Evolutionary conservation across 2,113 vertebrate genomes (phyloP).

Genomic region (Eulemur rufifrons): DNA sequence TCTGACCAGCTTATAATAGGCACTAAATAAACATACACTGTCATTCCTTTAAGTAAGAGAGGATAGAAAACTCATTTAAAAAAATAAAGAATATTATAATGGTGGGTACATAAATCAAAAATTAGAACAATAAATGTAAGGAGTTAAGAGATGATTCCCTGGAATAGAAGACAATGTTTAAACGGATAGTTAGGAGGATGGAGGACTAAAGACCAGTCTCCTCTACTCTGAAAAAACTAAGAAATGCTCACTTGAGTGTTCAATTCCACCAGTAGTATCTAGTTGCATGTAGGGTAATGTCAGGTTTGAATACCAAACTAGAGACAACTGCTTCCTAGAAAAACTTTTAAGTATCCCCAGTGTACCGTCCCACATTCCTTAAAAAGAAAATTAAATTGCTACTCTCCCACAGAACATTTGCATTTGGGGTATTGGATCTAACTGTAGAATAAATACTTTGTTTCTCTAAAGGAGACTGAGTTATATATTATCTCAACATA

Average conservation of each 20-base stretch:
- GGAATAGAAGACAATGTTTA: background rate
- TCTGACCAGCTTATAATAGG: background rate
- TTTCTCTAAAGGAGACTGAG: background rate
- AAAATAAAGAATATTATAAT: background rate
- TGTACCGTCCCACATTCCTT: background rate
- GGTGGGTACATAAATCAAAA: background rate
- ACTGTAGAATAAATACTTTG: background rate
- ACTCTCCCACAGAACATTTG: background rate
- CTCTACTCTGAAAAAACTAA: background rate
- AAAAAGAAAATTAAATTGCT: background rate
- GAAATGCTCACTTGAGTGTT: background rate
- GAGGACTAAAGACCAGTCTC: background rate
- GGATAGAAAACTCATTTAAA: background rate
- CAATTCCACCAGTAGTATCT: background rate
- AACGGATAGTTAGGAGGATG: background rate
- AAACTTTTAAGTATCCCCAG: background rate
- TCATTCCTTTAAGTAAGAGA: background rate
- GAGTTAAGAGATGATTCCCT: background rate
- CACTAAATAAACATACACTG: background rate
- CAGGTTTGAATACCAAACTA: background rate
- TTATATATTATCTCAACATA: background rate
- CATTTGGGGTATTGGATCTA: background rate
- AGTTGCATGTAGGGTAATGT: background rate
- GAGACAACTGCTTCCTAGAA: background rate
- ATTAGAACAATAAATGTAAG: background rate